Base-by-base conservation (phyloP, 1,140 invertebrate genomes). In the Zelostemma sp. region DNA sequence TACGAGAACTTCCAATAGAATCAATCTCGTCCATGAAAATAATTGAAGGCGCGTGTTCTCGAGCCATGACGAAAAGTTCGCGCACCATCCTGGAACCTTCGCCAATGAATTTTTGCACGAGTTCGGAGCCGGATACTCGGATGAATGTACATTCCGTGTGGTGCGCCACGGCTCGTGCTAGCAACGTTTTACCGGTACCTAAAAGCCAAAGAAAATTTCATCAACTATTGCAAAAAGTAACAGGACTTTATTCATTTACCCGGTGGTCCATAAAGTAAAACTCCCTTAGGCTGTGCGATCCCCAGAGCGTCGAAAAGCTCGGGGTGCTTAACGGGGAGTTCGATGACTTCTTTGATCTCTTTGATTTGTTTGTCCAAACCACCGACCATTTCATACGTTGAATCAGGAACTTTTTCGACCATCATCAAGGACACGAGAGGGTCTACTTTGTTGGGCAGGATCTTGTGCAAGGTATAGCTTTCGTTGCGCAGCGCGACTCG, bases 11-110 rank as follows among this genome's bases (percentile, higher is more conserved):
- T 56, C 98, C 98, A 87, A 99, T 99, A 0, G 98, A 99, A 88
- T 99, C 98, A 74, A 99, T 99, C 90, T 99, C 98, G 86, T 99
- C 98, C 98, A 99, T 99, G 82, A 99, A 99, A 76, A 99, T 99
- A 73, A 99, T 99, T 1, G 97, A 99, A 1, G 98, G 98, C 1
- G 98, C 97, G 88, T 99, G 97, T 86, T 99, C 98, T 80, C 96
- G 91, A 11, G 98, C 98, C 98, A 99, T 99, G 0, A 99, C 97
- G 76, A 99, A 99, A 6, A 99, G 88, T 87, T 99, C 98, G 76
- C 98, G 87, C 6, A 99, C 98, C 98, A 99, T 99, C 77, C 98
- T 89, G 8, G 97, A 99, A 25, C 98, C 98, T 88, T 99, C 98
- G 46, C 98, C 98, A 85, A 99, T 99, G 83, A 99, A 99, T 83